A percentile compares a stretch with the other conserved stretches of the same genome.
phyloP scores from a whole-genome alignment of 2,113 vertebrate genomes.

The Eretmochelys imbricata region DNA sequence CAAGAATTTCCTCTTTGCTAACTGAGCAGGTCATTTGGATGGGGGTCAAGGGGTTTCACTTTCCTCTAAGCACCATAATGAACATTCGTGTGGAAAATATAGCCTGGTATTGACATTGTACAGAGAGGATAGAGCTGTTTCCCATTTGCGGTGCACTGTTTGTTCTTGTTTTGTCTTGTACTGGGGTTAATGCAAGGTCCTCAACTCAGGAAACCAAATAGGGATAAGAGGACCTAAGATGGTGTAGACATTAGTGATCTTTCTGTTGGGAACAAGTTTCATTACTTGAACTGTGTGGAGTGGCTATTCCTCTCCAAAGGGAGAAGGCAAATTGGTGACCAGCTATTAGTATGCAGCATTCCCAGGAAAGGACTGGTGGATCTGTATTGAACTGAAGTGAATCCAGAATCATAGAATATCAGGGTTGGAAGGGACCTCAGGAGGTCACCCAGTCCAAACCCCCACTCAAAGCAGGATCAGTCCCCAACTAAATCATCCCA shows the following conservation, averaged over 20 bases:
- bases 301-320: not conserved
- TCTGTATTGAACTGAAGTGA: not conserved
- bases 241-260: not conserved
- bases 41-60: not conserved
- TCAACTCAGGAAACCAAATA: not conserved
- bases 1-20: not conserved
- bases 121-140: not conserved
- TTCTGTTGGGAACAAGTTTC: not conserved
- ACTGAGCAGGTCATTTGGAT: not conserved
- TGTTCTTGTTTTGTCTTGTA: not conserved
- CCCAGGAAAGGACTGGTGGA: not conserved
- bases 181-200: not conserved
- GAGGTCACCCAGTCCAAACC: too few species aligned
- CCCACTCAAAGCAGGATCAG: too few species aligned
- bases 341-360: not conserved
- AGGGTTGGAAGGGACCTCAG: too few species aligned
- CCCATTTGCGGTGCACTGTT: not conserved
- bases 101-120: not conserved
- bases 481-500: too few species aligned
- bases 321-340: not conserved
- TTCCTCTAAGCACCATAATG: not conserved
- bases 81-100: not conserved
- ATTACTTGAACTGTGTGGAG: rapidly evolving
- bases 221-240: not conserved
- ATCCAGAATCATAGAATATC: not conserved